Evolutionary conservation across 2,113 vertebrate species (phyloP).

Genomic region (Notechis scutatus): DNA sequence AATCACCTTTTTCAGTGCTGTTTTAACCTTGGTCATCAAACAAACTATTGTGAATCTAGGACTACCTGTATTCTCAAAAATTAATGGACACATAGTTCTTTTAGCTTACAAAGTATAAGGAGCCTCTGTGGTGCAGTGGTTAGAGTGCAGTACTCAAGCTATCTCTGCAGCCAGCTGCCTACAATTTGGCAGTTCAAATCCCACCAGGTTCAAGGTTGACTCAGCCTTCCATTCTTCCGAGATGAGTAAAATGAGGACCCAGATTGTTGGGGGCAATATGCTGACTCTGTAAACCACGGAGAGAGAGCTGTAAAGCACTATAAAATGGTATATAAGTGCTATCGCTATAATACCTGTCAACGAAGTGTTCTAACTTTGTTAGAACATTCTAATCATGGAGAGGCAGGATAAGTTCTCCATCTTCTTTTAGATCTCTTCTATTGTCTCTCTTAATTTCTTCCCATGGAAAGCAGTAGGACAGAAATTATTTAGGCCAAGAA

Average conservation of each 20-base stretch:
- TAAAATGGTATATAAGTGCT: too few relatives aligned
- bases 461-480: not conserved
- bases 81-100: not conserved
- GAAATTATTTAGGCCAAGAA: not conserved
- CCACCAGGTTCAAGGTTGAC: too few relatives aligned
- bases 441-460: not conserved
- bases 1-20: not conserved
- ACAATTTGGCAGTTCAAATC: too few relatives aligned
- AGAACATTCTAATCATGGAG: not conserved
- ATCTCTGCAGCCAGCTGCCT: too few relatives aligned
- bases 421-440: not conserved
- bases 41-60: not conserved
- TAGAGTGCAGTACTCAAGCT: too few relatives aligned
- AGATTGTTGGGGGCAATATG: too few relatives aligned
- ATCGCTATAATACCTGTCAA: not conserved
- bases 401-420: not conserved
- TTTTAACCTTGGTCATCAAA: not conserved
- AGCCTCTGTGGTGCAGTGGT: too few relatives aligned
- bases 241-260: too few relatives aligned
- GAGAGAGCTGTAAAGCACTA: too few relatives aligned
- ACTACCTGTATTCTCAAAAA: not conserved
- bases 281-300: too few relatives aligned
- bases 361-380: not conserved
- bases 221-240: too few relatives aligned
- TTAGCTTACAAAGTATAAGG: not conserved